Conservation (phyloP, 2,888 invertebrate species). For the Plebejus anna region DNA sequence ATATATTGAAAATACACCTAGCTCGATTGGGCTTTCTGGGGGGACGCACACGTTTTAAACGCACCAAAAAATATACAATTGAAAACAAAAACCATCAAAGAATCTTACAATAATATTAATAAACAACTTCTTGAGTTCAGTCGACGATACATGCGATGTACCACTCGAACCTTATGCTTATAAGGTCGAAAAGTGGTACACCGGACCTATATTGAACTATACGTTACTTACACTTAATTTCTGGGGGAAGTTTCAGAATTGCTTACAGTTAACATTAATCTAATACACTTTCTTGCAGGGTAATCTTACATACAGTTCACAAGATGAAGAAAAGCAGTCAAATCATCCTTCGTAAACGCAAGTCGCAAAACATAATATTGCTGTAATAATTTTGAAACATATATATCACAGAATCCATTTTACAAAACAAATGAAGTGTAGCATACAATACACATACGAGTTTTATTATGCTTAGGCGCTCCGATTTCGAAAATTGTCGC, state of each 20-base stretch:
- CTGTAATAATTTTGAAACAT: slow-evolving; percentile 28
- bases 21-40: too few species aligned
- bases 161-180: background rate
- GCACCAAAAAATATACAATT: slow-evolving; percentile 22
- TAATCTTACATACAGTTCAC: background rate
- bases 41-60: background rate
- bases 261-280: slow-evolving; percentile 6
- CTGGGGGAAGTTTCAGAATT: slow-evolving; percentile 10
- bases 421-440: slow-evolving; percentile 8
- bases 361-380: background rate
- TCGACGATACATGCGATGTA: background rate
- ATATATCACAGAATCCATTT: slow-evolving; percentile 31
- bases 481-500: background rate
- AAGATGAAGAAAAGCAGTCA: background rate
- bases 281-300: slow-evolving; percentile 1
- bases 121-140: slow-evolving; percentile 29
- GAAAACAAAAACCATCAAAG: slow-evolving; percentile 30
- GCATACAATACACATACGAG: background rate
- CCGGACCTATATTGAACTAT: background rate
- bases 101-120: slow-evolving; percentile 31
- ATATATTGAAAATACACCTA: too few species aligned
- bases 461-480: slow-evolving; percentile 3
- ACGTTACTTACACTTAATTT: background rate
- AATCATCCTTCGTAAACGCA: background rate
- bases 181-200: background rate